Evolutionary conservation across 2,888 invertebrate genomes (phyloP), one percentile per base, ranked within the genome.

Genomic region (Himalopsyche tibetana): DNA sequence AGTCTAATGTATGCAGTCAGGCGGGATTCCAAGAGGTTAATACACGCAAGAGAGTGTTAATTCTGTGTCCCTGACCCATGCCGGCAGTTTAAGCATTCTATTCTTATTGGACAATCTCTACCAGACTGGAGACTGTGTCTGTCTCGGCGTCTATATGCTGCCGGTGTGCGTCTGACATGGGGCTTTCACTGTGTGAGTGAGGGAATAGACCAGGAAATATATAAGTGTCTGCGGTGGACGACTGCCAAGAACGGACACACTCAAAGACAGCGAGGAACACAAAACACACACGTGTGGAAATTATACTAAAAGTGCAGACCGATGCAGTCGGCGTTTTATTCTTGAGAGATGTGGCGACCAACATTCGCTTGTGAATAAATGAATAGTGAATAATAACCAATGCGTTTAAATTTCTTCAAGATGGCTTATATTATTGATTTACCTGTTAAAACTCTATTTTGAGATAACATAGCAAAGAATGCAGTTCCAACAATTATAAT

Each of bases 51-150:
- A 28, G 74, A 74, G 74, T 36, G 36, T 36, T 51, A 51, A 51
- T 51, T 51, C 51, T 15, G 51, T 51, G 88, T 88, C 87, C 88
- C 87, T 88, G 88, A 88, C 85, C 85, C 88, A 85, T 74, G 74
- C 74, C 85, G 86, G 80, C 55, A 85, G 55, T 63, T 38, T 69
- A 80, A 85, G 74, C 81, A 85, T 83, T 85, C 84, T 84, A 83
- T 86, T 86, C 80, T 86, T 84, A 86, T 83, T 83, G 83, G 81
- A 83, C 82, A 9, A 74, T 74, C 74, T 74, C 74, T 83, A 42
- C 83, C 80, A 84, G 80, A 84, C 80, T 82, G 80, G 84, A 84
- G 82, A 80, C 83, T n/a, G 80, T 42, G 80, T 42, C 80, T 40
- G 80, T 42, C 80, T 28, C 9, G 5, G 80, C 36, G 80, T 28